Conservation (phyloP, 2,888 invertebrate genomes). For the Hermaeophaga mercurialis region DNA sequence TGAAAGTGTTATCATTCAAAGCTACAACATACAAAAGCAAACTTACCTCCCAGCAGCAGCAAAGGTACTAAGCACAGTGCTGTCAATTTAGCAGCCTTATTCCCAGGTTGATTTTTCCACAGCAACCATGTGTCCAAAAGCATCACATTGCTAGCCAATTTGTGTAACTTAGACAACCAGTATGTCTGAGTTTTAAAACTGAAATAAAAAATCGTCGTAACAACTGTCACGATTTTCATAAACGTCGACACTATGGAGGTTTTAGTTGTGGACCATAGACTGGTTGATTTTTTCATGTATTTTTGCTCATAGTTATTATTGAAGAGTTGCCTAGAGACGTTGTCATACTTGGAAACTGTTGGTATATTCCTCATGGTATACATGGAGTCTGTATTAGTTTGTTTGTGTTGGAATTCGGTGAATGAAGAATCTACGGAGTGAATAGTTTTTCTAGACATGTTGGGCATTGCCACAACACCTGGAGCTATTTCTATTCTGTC, state of each 20-base stretch:
- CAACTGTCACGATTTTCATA: slow-evolving; percentile 38
- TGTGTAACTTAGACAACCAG: slow-evolving; percentile 48
- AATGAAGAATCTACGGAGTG: slow-evolving; percentile 37
- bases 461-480: slow-evolving; percentile 82
- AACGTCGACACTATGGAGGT: slow-evolving; percentile 29
- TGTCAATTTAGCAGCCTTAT: slow-evolving; percentile 42
- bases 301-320: slow-evolving; percentile 40
- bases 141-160: slow-evolving; percentile 52
- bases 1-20: too few relatives aligned
- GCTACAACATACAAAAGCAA: too few relatives aligned
- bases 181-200: slow-evolving; percentile 42
- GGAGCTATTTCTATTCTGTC: slow-evolving; percentile 80
- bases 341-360: too few relatives aligned
- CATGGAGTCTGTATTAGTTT: slow-evolving; percentile 52
- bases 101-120: slow-evolving; percentile 41
- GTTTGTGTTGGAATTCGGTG: slow-evolving; percentile 41
- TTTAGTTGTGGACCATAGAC: slow-evolving; percentile 33
- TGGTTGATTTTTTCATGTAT: slow-evolving; percentile 28
- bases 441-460: slow-evolving; percentile 83
- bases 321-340: slow-evolving; percentile 32
- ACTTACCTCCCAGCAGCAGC: slow-evolving; percentile 64
- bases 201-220: slow-evolving; percentile 40
- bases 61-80: slow-evolving; percentile 61
- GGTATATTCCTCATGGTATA: too few relatives aligned
- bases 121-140: slow-evolving; percentile 55